Conservation (phyloP, 2,113 vertebrate species). For the Daphoenositta chrysoptera region DNA sequence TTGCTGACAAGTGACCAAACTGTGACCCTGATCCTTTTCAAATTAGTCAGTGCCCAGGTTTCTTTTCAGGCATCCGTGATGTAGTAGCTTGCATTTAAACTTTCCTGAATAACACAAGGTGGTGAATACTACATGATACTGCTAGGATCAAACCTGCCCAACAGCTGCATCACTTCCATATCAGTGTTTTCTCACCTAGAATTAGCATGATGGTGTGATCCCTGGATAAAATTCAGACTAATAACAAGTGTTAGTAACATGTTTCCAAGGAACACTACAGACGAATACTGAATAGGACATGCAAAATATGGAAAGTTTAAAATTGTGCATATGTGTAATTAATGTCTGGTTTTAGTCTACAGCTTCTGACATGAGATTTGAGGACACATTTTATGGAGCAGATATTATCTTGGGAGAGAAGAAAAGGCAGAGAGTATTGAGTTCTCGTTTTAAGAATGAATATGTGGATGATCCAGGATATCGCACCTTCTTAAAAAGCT, state of each 20-base stretch:
- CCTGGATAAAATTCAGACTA: background rate
- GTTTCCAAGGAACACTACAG: background rate
- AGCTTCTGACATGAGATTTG: slow-evolving; percentile 94
- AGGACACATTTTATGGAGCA: slow-evolving; percentile 88
- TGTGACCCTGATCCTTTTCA: background rate
- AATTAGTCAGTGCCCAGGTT: background rate
- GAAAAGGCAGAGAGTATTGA: slow-evolving; percentile 89
- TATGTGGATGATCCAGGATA: slow-evolving; percentile 89
- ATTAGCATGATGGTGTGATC: background rate
- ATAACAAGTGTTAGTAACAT: background rate
- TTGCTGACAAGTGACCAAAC: background rate
- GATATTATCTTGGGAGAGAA: slow-evolving; percentile 83
- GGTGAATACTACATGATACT: background rate
- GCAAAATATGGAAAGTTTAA: background rate
- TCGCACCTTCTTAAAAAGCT: slow-evolving; percentile 79
- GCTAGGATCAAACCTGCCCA: background rate
- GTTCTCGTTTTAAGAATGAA: slow-evolving; percentile 91
- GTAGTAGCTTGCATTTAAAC: background rate
- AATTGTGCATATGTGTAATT: background rate
- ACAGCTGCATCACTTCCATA: background rate
- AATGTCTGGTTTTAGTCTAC: slow-evolving; percentile 81
- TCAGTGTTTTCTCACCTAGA: background rate
- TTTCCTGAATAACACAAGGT: background rate
- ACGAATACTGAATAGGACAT: background rate
- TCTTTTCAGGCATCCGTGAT: background rate